phyloP scores from a whole-genome alignment of 2,888 invertebrate genomes.

The Cepaea hortensis region DNA sequence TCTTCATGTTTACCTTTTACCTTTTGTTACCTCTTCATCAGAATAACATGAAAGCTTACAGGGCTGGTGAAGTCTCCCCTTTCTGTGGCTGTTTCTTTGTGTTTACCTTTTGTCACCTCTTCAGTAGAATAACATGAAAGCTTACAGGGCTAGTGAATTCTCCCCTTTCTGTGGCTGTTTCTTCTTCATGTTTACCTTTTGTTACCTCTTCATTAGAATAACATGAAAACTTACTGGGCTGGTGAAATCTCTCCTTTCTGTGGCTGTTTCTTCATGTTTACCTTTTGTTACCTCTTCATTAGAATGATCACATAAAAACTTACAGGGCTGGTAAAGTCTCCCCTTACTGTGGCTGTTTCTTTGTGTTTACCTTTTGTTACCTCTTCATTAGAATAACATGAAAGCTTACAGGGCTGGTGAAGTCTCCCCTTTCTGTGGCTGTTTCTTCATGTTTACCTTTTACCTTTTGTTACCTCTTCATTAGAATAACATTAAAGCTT shows the following conservation, averaged over 20 bases:
- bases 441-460: conserved; percentile 85
- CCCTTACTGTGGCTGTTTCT: too few relatives aligned
- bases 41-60: not conserved
- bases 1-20: too few relatives aligned
- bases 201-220: conserved; percentile 84
- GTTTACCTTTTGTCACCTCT: conserved; percentile 93
- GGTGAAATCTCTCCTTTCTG: conserved; percentile 70
- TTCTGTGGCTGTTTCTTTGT: conserved; percentile 82
- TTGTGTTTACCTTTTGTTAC: too few relatives aligned
- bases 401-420: conserved; percentile 58
- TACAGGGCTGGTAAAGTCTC: conserved; percentile 59
- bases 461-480: too few relatives aligned
- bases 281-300: conserved; percentile 90
- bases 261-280: conserved; percentile 80
- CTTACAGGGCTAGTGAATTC: conserved; percentile 61
- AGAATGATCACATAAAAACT: conserved; percentile 59
- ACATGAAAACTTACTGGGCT: conserved; percentile 39
- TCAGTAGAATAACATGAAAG: conserved; percentile 78
- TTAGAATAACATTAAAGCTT: too few relatives aligned
- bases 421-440: conserved; percentile 65
- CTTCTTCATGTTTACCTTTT: too few relatives aligned
- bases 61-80: conserved; percentile 67
- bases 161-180: conserved; percentile 78
- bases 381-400: not conserved
- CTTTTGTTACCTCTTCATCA: too few relatives aligned